Evolutionary conservation across 2,888 invertebrate species (phyloP).

Genomic region (Callyntrura guangdongensis): DNA sequence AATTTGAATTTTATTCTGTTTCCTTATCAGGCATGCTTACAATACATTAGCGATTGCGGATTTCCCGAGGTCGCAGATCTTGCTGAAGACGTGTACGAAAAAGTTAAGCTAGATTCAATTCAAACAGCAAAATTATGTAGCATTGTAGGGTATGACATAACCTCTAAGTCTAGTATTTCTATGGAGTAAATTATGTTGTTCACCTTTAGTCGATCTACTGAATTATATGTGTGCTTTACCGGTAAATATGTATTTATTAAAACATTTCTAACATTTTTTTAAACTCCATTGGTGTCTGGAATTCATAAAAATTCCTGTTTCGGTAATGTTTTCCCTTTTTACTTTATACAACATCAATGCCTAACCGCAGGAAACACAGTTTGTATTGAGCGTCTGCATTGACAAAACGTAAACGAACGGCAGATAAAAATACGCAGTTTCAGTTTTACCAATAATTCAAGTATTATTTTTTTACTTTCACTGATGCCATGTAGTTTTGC

Average conservation of each 20-base stretch:
- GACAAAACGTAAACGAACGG: no score
- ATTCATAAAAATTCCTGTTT: neutral
- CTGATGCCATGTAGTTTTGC: no score
- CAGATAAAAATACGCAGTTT: no score
- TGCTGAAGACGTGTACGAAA: constrained; percentile 85
- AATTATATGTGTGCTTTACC: no score
- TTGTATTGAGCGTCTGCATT: no score
- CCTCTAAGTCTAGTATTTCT: constrained; percentile 31
- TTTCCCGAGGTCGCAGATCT: constrained; percentile 87
- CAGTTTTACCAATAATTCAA: no score
- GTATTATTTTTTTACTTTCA: no score
- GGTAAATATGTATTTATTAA: neutral
- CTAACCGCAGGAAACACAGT: no score
- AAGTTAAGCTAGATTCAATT: constrained; percentile 86
- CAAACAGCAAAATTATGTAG: constrained; percentile 87
- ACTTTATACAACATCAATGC: no score
- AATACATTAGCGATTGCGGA: constrained; percentile 88
- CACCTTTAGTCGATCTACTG: neutral
- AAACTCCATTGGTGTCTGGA: neutral
- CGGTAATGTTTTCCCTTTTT: no score
- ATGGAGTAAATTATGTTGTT: constrained; percentile 17
- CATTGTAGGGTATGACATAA: constrained; percentile 86
- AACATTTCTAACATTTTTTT: neutral
- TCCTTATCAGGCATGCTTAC: constrained; percentile 88
- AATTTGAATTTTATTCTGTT: no score